Evolutionary conservation across 1,140 invertebrate species (phyloP).

Genomic region (Temnothorax curvispinosus): DNA sequence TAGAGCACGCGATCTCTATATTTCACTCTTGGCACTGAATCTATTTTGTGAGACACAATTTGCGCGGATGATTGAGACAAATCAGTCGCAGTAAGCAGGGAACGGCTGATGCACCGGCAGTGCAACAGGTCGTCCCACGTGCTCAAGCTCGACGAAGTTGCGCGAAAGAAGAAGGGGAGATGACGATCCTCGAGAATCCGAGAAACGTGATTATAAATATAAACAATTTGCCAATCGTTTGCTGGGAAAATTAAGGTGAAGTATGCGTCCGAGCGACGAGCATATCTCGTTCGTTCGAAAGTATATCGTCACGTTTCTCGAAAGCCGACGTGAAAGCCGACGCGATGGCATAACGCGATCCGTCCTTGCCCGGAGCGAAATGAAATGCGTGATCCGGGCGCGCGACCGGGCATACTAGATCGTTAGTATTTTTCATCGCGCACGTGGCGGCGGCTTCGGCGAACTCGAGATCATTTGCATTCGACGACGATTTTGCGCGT

Average conservation of each 20-base stretch:
- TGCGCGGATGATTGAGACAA: not conserved
- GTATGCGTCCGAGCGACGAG: not conserved
- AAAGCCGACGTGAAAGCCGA: conserved; percentile 57
- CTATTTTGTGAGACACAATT: not conserved
- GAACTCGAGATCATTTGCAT: conserved; percentile 1
- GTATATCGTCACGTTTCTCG: conserved; percentile 58
- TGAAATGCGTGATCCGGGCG: conserved; percentile 32
- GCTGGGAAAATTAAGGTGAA: not conserved
- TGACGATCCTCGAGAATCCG: not conserved
- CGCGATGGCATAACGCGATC: conserved; percentile 48
- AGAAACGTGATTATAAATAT: not conserved
- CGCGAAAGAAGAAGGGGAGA: not conserved
- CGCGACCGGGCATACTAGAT: conserved; percentile 16
- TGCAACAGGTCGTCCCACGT: conserved; percentile 30
- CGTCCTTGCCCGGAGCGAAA: conserved; percentile 64
- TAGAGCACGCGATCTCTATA: not conserved
- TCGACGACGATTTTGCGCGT: not conserved
- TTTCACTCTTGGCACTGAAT: not conserved
- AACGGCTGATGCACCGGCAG: conserved; percentile 13
- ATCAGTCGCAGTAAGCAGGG: not conserved
- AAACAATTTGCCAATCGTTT: not conserved
- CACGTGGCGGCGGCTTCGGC: not conserved
- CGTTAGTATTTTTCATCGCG: conserved; percentile 32
- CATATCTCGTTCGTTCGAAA: conserved; percentile 18
- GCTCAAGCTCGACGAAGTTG: not conserved